These are phyloP conservation scores for Leptopilina clavipes DNA, from an alignment of 1,140 invertebrate species.

Conservation along the genomic window DNA sequence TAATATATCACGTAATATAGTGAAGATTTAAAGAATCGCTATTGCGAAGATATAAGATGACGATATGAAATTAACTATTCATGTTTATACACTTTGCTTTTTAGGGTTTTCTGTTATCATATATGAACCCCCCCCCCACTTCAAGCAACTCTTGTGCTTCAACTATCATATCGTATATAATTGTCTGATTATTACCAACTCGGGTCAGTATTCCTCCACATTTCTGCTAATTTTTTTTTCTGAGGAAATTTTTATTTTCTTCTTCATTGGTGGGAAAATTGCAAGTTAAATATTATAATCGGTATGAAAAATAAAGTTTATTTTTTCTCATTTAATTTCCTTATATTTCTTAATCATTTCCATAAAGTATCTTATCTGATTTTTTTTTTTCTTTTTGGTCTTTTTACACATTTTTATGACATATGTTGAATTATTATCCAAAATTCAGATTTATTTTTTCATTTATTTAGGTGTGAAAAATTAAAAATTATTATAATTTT, in stretches of 20 bases:
- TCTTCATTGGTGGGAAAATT: not conserved
- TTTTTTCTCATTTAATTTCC: not conserved
- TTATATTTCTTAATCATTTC: not conserved
- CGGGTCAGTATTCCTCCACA: not conserved
- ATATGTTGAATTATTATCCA: not conserved
- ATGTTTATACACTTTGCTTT: not conserved
- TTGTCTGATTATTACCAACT: slow-evolving; percentile 16
- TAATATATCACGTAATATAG: no score
- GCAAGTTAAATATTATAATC: not conserved
- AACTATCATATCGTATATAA: slow-evolving; percentile 4
- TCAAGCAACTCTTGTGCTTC: not conserved
- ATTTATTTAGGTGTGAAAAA: not conserved
- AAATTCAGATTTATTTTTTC: not conserved
- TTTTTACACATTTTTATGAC: not conserved
- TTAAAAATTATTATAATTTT: not conserved
- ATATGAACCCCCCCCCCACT: not conserved
- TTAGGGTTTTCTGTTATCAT: not conserved
- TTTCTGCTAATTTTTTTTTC: not conserved
- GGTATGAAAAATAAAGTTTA: not conserved
- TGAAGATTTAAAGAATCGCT: no score
- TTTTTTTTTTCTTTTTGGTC: not conserved
- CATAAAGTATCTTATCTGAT: not conserved
- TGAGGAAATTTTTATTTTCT: not conserved
- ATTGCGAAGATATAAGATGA: not conserved
- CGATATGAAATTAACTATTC: not conserved